These are phyloP conservation scores for Sepiola atlantica DNA, from an alignment of 2,888 invertebrate species.

Conservation along the genomic window DNA sequence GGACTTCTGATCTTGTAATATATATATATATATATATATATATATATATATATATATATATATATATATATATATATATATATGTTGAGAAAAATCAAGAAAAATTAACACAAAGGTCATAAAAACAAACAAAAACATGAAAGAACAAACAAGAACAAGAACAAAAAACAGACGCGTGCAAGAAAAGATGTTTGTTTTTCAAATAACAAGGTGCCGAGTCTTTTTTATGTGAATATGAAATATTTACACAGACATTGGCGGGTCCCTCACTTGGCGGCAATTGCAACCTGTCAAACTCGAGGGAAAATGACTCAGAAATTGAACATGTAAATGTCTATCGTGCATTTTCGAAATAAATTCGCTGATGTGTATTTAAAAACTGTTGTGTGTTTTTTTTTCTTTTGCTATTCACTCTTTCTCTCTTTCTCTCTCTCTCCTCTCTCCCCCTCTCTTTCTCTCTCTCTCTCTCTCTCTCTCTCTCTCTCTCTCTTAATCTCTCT, in stretches of 20 bases:
- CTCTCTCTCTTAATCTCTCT: too few relatives aligned
- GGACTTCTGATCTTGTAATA: background rate
- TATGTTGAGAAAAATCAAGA: background rate
- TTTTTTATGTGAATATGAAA: background rate
- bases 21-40: too few relatives aligned
- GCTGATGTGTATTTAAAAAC: background rate
- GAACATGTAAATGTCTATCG: background rate
- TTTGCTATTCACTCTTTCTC: background rate
- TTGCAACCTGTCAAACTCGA: background rate
- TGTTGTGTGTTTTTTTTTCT: background rate
- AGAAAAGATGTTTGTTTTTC: background rate
- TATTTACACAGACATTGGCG: background rate
- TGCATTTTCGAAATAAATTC: background rate
- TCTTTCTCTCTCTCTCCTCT: background rate
- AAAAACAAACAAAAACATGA: background rate
- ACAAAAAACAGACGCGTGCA: background rate
- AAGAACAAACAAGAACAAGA: background rate
- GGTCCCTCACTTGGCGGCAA: background rate
- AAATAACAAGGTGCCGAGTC: background rate
- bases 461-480: too few relatives aligned
- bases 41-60: too few relatives aligned
- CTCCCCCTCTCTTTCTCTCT: background rate
- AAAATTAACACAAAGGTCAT: too few relatives aligned
- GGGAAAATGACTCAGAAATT: background rate
- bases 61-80: too few relatives aligned